Evolutionary conservation across 2,113 vertebrate species (phyloP).

Genomic region (Paracyprichromis sp.): DNA sequence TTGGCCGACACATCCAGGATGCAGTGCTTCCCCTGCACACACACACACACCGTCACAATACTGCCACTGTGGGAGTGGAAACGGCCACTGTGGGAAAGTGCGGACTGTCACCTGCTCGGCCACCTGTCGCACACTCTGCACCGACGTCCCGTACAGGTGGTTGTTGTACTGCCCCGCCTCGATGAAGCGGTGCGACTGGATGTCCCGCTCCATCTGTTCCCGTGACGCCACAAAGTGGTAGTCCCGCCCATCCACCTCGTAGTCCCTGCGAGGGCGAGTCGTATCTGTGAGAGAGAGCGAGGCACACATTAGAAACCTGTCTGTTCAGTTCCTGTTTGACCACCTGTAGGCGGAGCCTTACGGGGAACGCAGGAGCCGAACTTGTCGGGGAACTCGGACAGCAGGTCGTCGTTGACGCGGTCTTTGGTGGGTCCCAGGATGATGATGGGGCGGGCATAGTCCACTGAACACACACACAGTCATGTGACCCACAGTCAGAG

Average conservation of each 20-base stretch:
- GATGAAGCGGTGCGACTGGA: slow-evolving; percentile 86
- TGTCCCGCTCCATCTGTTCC: slow-evolving; percentile 92
- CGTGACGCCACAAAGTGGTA: slow-evolving; percentile 89
- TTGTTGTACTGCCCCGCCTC: slow-evolving; percentile 86
- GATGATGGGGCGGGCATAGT: slow-evolving; percentile 83
- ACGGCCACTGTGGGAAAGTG: rapidly evolving
- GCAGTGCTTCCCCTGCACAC: slow-evolving; percentile 56
- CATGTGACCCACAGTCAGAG: background rate
- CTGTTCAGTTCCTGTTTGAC: rapidly evolving
- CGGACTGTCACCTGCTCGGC: slow-evolving; percentile 75
- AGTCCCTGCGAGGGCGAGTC: slow-evolving; percentile 83
- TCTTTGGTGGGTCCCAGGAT: slow-evolving; percentile 85
- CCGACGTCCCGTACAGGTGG: slow-evolving; percentile 85
- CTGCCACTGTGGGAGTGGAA: background rate
- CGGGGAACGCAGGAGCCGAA: slow-evolving; percentile 85
- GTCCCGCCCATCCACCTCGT: slow-evolving; percentile 85
- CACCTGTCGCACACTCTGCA: slow-evolving; percentile 83
- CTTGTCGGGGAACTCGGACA: slow-evolving; percentile 83
- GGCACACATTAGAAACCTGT: background rate
- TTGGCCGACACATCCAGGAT: slow-evolving; percentile 65
- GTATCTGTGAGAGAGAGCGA: slow-evolving; percentile 68
- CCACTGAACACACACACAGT: slow-evolving; percentile 59
- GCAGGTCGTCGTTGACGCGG: slow-evolving; percentile 81
- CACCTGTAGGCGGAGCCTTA: slow-evolving; percentile 43
- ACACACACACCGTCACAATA: background rate